phyloP scores from a whole-genome alignment of 2,797 vertebrate genomes.

The Jordanella pulchra region DNA sequence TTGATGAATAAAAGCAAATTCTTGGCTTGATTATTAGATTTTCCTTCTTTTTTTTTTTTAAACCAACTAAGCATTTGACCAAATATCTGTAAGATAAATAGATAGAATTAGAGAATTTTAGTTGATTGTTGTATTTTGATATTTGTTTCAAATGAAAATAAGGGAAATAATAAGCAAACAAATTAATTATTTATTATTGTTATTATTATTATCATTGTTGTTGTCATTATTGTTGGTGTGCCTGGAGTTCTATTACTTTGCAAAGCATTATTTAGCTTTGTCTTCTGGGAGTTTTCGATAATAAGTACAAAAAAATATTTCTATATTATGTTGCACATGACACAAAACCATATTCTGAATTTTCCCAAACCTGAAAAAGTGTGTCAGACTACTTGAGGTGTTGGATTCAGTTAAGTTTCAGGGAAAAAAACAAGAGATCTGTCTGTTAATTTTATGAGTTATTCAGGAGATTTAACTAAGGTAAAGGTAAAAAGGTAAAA shows the following conservation, averaged over 20 bases:
- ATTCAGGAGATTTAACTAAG: neutral
- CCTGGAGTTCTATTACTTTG: neutral
- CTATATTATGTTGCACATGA: neutral
- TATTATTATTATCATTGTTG: no score
- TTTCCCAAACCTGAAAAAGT: neutral
- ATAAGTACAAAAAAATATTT: neutral
- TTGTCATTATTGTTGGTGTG: no score
- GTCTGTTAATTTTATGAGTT: neutral
- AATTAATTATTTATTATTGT: no score
- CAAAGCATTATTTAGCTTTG: neutral
- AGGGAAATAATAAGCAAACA: conserved; percentile 3
- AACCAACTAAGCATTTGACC: conserved; percentile 4
- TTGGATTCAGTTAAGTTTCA: neutral
- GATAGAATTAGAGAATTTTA: conserved; percentile 16
- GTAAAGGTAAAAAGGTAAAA: neutral
- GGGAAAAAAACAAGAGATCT: neutral
- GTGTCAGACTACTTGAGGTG: neutral
- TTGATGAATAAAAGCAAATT: neutral
- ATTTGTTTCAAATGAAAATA: neutral
- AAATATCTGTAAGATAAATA: conserved; percentile 24
- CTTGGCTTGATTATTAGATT: neutral
- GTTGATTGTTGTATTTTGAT: no score
- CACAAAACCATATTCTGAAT: neutral
- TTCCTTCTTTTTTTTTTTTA: neutral
- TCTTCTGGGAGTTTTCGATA: neutral